phyloP scores from a whole-genome alignment of 37 sponge, comb jelly and placozoan genomes.

The Chondrosia reniformis region DNA sequence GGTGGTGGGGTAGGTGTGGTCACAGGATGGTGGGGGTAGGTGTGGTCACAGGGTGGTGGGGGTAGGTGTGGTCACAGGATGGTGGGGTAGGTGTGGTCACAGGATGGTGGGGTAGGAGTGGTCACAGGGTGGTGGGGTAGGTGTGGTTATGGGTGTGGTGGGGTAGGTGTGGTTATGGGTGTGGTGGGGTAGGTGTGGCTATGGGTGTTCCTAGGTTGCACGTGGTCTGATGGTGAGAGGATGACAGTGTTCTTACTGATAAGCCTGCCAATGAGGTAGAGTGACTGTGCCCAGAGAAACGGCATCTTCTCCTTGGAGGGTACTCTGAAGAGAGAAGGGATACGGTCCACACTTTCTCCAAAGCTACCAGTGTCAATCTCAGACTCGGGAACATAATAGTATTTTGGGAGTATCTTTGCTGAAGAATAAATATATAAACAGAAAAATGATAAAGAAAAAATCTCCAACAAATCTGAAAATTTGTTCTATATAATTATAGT shows the following conservation, averaged over 20 bases:
- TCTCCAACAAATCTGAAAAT: background rate
- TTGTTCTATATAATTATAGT: background rate
- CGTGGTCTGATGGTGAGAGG: background rate
- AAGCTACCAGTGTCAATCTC: slow-evolving; percentile 12
- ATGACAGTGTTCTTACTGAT: slow-evolving; percentile 47
- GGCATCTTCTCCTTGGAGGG: slow-evolving; percentile 35
- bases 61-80: too few relatives aligned
- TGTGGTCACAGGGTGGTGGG: too few relatives aligned
- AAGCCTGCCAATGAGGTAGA: slow-evolving; percentile 59
- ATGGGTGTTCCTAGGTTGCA: background rate
- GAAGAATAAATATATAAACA: background rate
- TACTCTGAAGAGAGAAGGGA: background rate
- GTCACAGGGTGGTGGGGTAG: too few relatives aligned
- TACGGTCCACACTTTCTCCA: too few relatives aligned
- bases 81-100: too few relatives aligned
- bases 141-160: too few relatives aligned
- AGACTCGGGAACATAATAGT: slow-evolving; percentile 63
- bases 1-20: too few relatives aligned
- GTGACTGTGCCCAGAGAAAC: slow-evolving; percentile 75
- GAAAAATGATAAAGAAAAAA: background rate
- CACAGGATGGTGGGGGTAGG: too few relatives aligned
- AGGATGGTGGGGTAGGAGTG: too few relatives aligned
- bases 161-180: too few relatives aligned
- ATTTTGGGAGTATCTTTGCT: slow-evolving; percentile 43
- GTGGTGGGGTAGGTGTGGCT: too few relatives aligned